A percentile compares a stretch with the other conserved stretches of the same genome.
phyloP scores from a whole-genome alignment of 2,797 vertebrate species.

The Tolypeutes matacus region DNA sequence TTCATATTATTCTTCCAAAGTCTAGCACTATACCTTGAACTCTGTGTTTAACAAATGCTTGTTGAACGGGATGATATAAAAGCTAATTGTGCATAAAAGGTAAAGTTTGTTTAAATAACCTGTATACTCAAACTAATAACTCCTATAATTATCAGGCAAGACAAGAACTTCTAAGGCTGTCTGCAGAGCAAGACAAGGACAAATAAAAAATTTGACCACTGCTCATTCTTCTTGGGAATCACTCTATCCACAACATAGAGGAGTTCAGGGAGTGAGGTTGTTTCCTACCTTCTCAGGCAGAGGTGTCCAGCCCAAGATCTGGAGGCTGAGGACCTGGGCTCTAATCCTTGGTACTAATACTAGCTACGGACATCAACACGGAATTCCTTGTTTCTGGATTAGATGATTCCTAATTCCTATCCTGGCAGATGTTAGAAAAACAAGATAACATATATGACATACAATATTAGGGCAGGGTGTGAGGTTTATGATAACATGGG shows the following conservation, averaged over 20 bases:
- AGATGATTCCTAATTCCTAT: constrained; percentile 13
- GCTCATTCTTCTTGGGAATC: constrained; percentile 19
- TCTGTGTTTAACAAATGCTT: not conserved
- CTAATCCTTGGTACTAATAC: not conserved
- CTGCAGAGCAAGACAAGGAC: not conserved
- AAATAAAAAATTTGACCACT: not conserved
- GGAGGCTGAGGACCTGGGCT: not conserved
- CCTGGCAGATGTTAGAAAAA: not conserved
- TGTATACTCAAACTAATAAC: not conserved
- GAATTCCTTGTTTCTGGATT: not conserved
- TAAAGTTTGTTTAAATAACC: constrained; percentile 38
- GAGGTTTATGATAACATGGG: not conserved
- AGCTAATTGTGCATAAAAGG: not conserved
- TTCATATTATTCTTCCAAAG: not conserved
- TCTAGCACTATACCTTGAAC: not conserved
- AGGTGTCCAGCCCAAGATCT: not conserved
- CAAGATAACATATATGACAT: not conserved
- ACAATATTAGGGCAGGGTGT: not conserved
- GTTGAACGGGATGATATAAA: not conserved
- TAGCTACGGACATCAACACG: not conserved
- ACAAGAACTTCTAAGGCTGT: not conserved
- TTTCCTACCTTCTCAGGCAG: not conserved
- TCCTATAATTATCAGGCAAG: not conserved
- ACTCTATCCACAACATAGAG: not conserved
- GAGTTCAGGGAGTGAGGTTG: not conserved